These are phyloP conservation scores for Selenia dentaria DNA, from an alignment of 2,888 invertebrate genomes.

Conservation along the genomic window DNA sequence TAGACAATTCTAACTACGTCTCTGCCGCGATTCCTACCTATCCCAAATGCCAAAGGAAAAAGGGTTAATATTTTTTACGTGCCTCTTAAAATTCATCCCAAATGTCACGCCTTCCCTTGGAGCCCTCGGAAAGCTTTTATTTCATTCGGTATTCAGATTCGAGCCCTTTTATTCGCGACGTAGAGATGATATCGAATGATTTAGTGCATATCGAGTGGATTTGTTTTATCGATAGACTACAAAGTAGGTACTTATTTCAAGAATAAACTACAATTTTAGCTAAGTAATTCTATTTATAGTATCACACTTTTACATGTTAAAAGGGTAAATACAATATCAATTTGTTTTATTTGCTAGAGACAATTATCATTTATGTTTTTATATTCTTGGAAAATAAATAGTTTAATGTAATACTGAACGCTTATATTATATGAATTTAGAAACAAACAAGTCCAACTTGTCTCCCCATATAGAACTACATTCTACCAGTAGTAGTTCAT, in stretches of 20 bases:
- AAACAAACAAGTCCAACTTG: too few species aligned
- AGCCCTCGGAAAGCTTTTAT: constrained; percentile 26
- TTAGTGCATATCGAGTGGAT: constrained; percentile 1
- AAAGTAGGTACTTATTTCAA: background rate
- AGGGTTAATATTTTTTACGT: constrained; percentile 40
- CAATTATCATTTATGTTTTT: too few species aligned
- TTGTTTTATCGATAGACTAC: constrained; percentile 7
- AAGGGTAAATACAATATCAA: too few species aligned
- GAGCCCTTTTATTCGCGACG: constrained; percentile 1
- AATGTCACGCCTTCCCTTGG: constrained; percentile 25
- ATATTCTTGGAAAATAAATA: too few species aligned
- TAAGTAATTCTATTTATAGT: too few species aligned
- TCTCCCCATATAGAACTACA: too few species aligned
- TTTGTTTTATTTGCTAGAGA: too few species aligned
- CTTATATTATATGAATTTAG: too few species aligned
- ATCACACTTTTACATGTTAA: too few species aligned
- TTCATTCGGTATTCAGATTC: constrained; percentile 16
- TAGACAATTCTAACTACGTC: constrained; percentile 1
- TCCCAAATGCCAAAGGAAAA: constrained; percentile 24
- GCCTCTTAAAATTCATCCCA: constrained; percentile 36
- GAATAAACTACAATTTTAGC: too few species aligned
- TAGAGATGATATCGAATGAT: constrained; percentile 1
- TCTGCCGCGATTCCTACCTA: constrained; percentile 5
- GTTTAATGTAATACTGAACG: too few species aligned
- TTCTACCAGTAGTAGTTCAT: too few species aligned